Evolutionary conservation across 2,113 vertebrate genomes (phyloP), one percentile per base, ranked within the genome.

Genomic region (Pangasianodon gigas): DNA sequence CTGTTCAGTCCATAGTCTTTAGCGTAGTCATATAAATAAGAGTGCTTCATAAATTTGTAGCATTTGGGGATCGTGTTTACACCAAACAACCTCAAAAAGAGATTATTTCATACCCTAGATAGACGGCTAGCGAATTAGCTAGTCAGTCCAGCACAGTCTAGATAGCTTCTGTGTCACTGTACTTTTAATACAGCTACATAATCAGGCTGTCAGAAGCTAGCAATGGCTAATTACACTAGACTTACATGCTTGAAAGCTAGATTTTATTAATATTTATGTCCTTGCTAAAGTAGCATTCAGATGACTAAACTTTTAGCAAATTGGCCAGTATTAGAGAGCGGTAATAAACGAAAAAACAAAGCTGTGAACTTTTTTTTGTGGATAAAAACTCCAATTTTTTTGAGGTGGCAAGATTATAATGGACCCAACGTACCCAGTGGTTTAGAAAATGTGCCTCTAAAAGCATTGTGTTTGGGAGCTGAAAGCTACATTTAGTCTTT

Each of bases 401-500:
- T 37, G n/a, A 58, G 52, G n/a, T 54, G 51, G 51, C 6, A 37
- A 19, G n/a, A 54, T 32, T 54, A 11, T 58, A 83, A 83, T 58
- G 32, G 32, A 41, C 32, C n/a, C 32, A 41, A 24, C 32, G 52
- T 24, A 83, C 52, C 19, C 29, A 54, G 29, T 81, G 79, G 6
- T 81, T 83, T 58, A 21, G n/a, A 83, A 41, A 83, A 83, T 83
- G 18, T 58, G 81, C 81, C 81, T 24, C 54, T 83, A 83, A 83
- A 83, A 83, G 81, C 81, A 58, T 58, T 13, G 8, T 24, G 54
- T 83, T 24, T 60, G 32, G 32, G 4, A 58, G 52, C 54, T 83
- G 81, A 83, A 83, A 83, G 81, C 81, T 60, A 58, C 54, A 41
- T 58, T 83, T 37, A 41, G n/a, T 80, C 41, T 1, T 74, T 74